Conservation (phyloP, 1,140 invertebrate species). For the Trichonephila inaurata region DNA sequence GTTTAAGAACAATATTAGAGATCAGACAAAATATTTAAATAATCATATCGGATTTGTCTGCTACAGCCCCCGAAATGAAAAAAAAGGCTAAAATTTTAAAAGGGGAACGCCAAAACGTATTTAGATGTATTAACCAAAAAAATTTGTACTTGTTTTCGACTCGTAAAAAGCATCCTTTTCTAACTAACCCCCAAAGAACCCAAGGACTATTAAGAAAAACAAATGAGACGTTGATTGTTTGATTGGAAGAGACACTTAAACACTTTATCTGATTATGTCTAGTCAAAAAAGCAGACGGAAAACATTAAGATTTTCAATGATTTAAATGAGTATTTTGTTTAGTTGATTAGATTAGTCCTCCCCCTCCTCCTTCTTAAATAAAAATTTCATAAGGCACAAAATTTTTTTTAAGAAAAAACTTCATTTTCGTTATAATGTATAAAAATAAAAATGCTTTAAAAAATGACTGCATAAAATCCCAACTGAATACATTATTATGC, state of each 20-base stretch:
- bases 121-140: too few species aligned
- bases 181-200: background rate
- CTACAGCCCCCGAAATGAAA: too few species aligned
- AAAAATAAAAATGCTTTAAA: too few species aligned
- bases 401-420: too few species aligned
- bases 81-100: background rate
- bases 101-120: background rate
- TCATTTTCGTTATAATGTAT: too few species aligned
- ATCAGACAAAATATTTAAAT: constrained; percentile 10
- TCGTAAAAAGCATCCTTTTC: background rate
- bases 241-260: constrained; percentile 5
- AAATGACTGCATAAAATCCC: too few species aligned
- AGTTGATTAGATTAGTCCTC: too few species aligned
- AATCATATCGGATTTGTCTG: background rate
- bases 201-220: background rate
- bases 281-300: constrained; percentile 1
- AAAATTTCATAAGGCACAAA: too few species aligned
- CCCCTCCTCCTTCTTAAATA: too few species aligned
- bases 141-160: background rate
- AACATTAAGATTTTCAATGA: too few species aligned
- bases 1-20: background rate
- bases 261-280: constrained; percentile 24
- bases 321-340: too few species aligned
- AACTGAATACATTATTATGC: too few species aligned
- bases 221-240: background rate